Evolutionary conservation across 2,113 vertebrate species (phyloP), one percentile per base, ranked within the genome.

Genomic region (Onychostoma macrolepis): DNA sequence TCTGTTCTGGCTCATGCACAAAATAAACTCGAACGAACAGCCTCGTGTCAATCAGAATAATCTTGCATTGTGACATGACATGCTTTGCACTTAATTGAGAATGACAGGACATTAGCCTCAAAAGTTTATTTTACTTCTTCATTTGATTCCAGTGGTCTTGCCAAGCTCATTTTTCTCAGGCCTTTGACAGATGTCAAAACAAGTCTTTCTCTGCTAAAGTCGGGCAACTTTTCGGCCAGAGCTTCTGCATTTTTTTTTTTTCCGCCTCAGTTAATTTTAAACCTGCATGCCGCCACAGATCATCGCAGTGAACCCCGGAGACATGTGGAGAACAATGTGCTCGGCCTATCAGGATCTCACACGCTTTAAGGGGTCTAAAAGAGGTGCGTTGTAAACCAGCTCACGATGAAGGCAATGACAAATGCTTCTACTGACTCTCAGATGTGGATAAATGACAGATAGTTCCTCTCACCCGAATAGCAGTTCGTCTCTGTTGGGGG

Each of bases 161-260:
- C 84, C 84, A 84, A 36, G 61, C 36, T 43, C 24, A 87, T 50
- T 78, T 85, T 84, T 83, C 36, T 86, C 87, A 78, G 84, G 80
- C 86, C 85, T 83, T 53, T 80, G 56, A 83, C 84, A 77, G 53
- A 87, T 78, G 83, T 83, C 89, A 88, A 88, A 92, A 89, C 77
- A 87, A 58, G 53, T 38, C 61, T 86, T 41, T 87, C 58, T 86
- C 21, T n/a, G 43, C 53, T 65, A 24, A 74, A 41, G 30, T 71
- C 33, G 9, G 53, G 28, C 53, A 76, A 26, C 50, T 72, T 24
- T 78, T 69, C 41, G 3, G 21, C 33, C 41, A 77, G 12, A 36
- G 43, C 28, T 53, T 72, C 65, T 33, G 30, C 28, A 4, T 9
- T 19, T 21, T 48, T 4, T n/a, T n/a, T n/a, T 63, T 78, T 17